Base-by-base conservation (phyloP, 2,113 vertebrate genomes). In the Oncorhynchus tshawytscha region DNA sequence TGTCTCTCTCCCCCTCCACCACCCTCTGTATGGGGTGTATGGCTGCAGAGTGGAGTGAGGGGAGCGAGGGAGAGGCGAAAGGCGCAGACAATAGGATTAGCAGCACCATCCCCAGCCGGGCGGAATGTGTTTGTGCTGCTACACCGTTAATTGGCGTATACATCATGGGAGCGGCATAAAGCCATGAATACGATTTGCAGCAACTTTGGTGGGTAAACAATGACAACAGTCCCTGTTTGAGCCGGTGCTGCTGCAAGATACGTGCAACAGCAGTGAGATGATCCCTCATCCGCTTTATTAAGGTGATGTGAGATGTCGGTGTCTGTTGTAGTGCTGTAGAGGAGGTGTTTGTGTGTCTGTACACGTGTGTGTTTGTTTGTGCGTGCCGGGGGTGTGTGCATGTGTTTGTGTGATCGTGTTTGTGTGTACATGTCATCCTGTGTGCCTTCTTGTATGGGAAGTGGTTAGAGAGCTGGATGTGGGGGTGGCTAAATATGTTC, bases 31-130 rank as follows among this genome's bases (percentile, higher is more conserved):
- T n/a, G 18, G 70, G 51, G 20, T 5, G 51, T 25, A 31, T 76
- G 22, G 71, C 57, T 49, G 16, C 54, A 34, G 13, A 64, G 48
- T 51, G 15, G 12, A 13, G 49, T 51, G 39, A 39, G 8, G 8
- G 39, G 39, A 11, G 39, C 8, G 8, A 15, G 49, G 3, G 15
- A 15, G 15, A 54, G 51, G 51, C 16, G 51, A 18, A 18, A 67
- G 60, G 34, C 49, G 27, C 60, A 68, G 75, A 72, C 34, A 71
- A 67, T 31, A 72, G 78, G 78, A 72, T 76, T 72, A 76, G 70
- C 59, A 29, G 51, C 45, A 20, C 65, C 22, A 34, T 69, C 70
- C 31, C 8, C 74, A n/a, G 74, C 31, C 24, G 12, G 49, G 57
- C 57, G 1, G 67, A 45, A 34, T 59, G 69, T 68, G 69, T 71